These are phyloP conservation scores for Coreoperca whiteheadi DNA, from an alignment of 2,113 vertebrate species.

Conservation along the genomic window DNA sequence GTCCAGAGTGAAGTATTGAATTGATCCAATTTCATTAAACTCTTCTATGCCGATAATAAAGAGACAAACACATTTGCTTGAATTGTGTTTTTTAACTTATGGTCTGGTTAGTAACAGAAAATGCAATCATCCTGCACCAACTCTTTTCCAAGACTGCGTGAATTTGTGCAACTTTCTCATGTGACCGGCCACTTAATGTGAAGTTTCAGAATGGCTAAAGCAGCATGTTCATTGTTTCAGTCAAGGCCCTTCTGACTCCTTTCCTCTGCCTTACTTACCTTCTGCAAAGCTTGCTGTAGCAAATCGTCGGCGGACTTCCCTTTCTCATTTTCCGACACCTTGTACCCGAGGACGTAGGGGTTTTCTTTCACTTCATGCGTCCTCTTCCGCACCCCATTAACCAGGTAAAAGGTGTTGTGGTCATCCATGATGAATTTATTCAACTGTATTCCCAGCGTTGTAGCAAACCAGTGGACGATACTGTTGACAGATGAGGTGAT, in stretches of 20 bases:
- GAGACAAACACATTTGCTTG: background rate
- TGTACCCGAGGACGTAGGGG: slow-evolving; percentile 42
- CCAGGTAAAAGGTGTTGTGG: slow-evolving; percentile 49
- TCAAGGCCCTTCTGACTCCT: background rate
- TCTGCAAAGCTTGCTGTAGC: slow-evolving; percentile 39
- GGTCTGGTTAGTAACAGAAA: too few relatives aligned
- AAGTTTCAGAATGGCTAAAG: background rate
- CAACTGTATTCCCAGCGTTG: slow-evolving; percentile 13
- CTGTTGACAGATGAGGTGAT: slow-evolving; percentile 16
- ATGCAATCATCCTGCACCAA: too few relatives aligned
- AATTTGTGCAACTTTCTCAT: background rate
- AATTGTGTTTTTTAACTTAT: background rate
- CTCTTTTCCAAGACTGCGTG: background rate
- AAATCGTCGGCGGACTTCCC: background rate
- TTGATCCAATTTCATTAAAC: background rate
- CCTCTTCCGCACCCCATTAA: background rate
- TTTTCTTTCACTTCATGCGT: background rate
- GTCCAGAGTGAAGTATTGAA: background rate
- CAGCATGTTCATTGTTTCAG: background rate
- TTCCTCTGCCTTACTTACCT: background rate
- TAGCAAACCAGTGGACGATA: slow-evolving; percentile 33
- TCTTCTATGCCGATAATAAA: background rate
- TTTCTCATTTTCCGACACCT: background rate
- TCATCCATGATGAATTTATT: slow-evolving; percentile 46
- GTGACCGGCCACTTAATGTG: background rate